Percentiles rank a stretch among this genome's conserved stretches.
Evolutionary conservation across 53 echinoderm and acorn worm species (phyloP).

Genomic region (Zoroaster sp.): DNA sequence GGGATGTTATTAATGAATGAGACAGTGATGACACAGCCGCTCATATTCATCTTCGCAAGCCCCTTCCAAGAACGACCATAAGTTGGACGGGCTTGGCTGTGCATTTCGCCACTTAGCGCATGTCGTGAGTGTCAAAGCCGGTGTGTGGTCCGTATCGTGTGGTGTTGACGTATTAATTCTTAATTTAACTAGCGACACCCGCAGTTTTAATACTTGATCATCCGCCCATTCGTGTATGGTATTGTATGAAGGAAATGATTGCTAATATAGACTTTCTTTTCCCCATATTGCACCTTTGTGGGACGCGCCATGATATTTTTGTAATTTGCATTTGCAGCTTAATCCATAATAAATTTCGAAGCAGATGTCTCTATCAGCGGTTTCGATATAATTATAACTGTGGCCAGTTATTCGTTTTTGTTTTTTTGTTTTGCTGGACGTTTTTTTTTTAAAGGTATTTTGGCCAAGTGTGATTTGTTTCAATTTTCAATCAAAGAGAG

Average conservation of each 20-base stretch:
- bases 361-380: not conserved
- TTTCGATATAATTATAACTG: no score
- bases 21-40: slow-evolving; percentile 14
- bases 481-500: no score
- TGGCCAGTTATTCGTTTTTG: no score
- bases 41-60: not conserved
- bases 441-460: no score
- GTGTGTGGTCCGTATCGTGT: not conserved
- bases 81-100: not conserved
- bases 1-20: slow-evolving; percentile 45
- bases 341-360: not conserved
- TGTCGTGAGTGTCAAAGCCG: slow-evolving; percentile 4
- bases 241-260: not conserved
- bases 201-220: not conserved
- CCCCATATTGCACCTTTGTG: not conserved
- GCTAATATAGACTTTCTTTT: not conserved
- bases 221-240: not conserved
- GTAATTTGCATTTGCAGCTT: not conserved
- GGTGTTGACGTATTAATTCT: slow-evolving; percentile 40
- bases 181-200: not conserved
- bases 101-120: slow-evolving; percentile 24
- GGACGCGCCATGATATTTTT: not conserved
- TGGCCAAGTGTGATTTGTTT: no score
- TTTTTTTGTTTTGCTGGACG: no score
- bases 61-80: not conserved